Evolutionary conservation across 2,888 invertebrate genomes (phyloP), one percentile per base, ranked within the genome.

Genomic region (Gasteruption jaculator): DNA sequence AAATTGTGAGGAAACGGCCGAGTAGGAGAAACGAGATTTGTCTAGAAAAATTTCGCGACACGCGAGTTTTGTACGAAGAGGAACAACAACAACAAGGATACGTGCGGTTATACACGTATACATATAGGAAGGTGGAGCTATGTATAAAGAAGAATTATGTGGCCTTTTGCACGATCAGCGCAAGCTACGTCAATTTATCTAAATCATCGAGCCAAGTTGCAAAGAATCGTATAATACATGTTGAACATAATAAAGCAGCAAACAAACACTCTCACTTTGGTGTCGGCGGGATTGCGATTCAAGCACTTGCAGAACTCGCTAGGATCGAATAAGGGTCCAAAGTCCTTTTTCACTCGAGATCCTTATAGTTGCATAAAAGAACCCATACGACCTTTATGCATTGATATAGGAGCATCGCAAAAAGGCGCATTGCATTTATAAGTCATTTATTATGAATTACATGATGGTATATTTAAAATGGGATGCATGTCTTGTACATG

Each of bases 401-500:
- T n/a, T n/a, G n/a, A n/a, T n/a, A n/a, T n/a, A n/a, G n/a, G 41
- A 30, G 31, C 34, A 32, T 30, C 33, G 50, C 54, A 57, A 62
- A 65, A 65, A 64, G 52, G 57, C 61, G 58, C 63, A 60, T 62
- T 63, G 63, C 66, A 69, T 68, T 69, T 68, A 68, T 69, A 67
- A 66, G 69, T 68, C 63, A 69, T 69, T 69, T 69, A 69, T 69
- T 68, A 66, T 68, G 65, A 70, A 69, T 68, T 69, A 70, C 69
- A 70, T 67, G 68, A 69, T 65, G 64, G 65, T 65, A 64, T 68
- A 68, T 69, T 68, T 67, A 66, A 69, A 68, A 68, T 65, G 63
- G 63, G 59, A 63, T 61, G 63, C 61, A 63, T 60, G 66, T 63
- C 66, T 64, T 62, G 65, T 61, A 63, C 63, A 45, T 63, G 63